Evolutionary conservation across 30 jellyfish, hydroid and myxozoan species (phyloP).

Genomic region (Hydractinia echinata): DNA sequence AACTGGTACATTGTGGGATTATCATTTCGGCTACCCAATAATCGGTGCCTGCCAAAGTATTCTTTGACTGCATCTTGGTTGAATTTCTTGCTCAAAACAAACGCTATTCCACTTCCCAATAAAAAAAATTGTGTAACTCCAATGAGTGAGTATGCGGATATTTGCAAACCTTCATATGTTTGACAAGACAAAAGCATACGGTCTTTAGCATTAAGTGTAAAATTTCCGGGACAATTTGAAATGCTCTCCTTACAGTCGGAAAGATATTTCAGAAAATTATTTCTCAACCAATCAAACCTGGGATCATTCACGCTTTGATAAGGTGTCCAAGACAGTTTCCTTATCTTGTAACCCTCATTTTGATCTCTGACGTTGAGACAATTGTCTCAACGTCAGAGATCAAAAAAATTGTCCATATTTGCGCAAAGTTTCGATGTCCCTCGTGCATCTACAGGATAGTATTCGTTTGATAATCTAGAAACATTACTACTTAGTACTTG

Average conservation of each 20-base stretch:
- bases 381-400: no score
- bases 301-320: slow-evolving; percentile 8
- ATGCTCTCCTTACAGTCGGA: slow-evolving; percentile 9
- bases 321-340: slow-evolving; percentile 17
- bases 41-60: no score
- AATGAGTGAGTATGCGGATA: background rate
- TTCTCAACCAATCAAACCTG: slow-evolving; percentile 1
- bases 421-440: no score
- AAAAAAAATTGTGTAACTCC: no score
- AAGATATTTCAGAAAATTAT: slow-evolving; percentile 20
- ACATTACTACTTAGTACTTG: no score
- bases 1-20: slow-evolving; percentile 8
- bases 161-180: slow-evolving; percentile 11
- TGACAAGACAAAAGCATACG: background rate
- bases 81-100: no score
- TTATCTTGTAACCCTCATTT: background rate
- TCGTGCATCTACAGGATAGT: no score
- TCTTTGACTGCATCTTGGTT: no score
- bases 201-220: background rate
- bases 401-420: no score
- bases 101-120: no score
- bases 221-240: background rate
- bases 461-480: no score
- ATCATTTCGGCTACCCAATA: slow-evolving; percentile 32
- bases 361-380: slow-evolving; percentile 10